Base-by-base conservation (phyloP, 2,888 invertebrate species). In the Acrobasis consociella region DNA sequence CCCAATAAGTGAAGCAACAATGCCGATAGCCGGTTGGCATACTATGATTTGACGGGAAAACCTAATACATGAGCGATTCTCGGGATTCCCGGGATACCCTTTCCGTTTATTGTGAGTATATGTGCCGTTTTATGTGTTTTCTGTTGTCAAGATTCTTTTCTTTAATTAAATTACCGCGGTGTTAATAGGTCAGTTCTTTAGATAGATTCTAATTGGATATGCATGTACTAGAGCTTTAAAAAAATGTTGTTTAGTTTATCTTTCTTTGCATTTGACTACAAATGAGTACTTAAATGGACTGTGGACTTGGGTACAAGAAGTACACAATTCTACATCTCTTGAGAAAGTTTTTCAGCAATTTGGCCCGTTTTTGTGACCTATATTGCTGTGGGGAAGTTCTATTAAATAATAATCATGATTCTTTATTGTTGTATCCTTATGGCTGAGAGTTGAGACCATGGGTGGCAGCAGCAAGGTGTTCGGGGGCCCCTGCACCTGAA, bases 1-100 rank as follows among this genome's bases (percentile, higher is more conserved):
- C 60, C 55, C 52, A 64, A 60, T 50, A 64, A 61, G 64, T 71
- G 69, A 66, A 65, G 62, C 64, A 67, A 72, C 64, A 67, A 72
- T 64, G 58, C 50, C 17, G 31, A 51, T 46, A 61, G 67, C 71
- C 71, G 72, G 72, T 62, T 56, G 56, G 58, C 52, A 56, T 65
- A 58, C 59, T 51, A 66, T 66, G 62, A 63, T 60, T 31, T 31
- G 31, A 62, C 51, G 59, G 62, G 63, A 67, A 65, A 69, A 65
- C 65, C 58, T 58, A 64, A 71, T 73, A 72, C 58, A 74, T 70
- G 73, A 72, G 42, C 67, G 56, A 65, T 59, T 60, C 62, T 42
- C 63, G 64, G 59, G 56, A 65, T 59, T 60, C 62, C 38, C 63
- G 64, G 59, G 65, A 65, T 42, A 55, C 60, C 39, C 52, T 53